Evolutionary conservation across 2,113 vertebrate genomes (phyloP).

Genomic region (Balaeniceps rex): DNA sequence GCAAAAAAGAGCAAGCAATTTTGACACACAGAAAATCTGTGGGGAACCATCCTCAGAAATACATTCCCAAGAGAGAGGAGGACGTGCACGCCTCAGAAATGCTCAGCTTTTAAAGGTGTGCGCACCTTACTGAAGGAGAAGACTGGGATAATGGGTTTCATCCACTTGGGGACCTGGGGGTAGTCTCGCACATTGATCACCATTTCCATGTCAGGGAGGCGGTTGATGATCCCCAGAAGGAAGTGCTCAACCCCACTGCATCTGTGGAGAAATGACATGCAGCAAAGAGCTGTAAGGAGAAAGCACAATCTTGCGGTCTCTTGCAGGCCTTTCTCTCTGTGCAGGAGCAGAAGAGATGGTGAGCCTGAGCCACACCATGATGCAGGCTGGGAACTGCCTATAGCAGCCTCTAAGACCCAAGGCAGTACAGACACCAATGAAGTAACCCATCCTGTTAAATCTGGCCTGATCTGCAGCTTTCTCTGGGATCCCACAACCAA

Average conservation of each 20-base stretch:
- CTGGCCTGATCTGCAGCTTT: not conserved
- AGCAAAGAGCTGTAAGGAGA: not conserved
- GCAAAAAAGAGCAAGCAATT: not conserved
- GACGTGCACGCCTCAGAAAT: not conserved
- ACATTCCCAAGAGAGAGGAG: not conserved
- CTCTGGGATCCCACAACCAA: not conserved
- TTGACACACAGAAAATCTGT: not conserved
- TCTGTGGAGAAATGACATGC: constrained; percentile 52
- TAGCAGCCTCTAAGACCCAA: not conserved
- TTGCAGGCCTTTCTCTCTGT: not conserved
- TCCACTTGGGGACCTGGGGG: constrained; percentile 90
- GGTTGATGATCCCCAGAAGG: constrained; percentile 83
- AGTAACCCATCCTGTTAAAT: not conserved
- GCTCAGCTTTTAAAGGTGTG: not conserved
- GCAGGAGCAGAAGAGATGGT: not conserved
- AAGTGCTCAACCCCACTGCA: constrained; percentile 97
- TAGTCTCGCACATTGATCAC: constrained; percentile 96
- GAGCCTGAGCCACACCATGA: not conserved
- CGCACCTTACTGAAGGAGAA: constrained; percentile 98
- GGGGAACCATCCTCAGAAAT: not conserved
- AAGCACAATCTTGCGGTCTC: not conserved
- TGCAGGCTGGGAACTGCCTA: not conserved
- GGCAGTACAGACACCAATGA: not conserved
- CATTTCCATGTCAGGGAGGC: constrained; percentile 92
- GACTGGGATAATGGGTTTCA: constrained; percentile 84